A percentile compares a stretch with the other conserved stretches of the same genome.
phyloP scores from a whole-genome alignment of 2,113 vertebrate species.

The Anser brachyrhynchus region DNA sequence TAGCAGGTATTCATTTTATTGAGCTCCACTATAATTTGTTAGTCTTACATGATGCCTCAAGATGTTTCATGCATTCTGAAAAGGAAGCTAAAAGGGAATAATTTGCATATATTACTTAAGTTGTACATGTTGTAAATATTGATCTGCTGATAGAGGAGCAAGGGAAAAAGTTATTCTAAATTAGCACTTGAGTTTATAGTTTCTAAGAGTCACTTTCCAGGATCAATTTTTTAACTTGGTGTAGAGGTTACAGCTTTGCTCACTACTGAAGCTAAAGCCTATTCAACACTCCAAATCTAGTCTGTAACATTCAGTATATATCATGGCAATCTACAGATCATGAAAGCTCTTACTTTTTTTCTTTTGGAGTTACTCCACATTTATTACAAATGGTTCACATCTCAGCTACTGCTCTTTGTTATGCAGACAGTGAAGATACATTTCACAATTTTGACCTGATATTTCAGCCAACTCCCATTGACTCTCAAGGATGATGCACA shows the following conservation, averaged over 20 bases:
- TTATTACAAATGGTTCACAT: neutral
- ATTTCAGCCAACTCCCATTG: neutral
- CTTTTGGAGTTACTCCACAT: neutral
- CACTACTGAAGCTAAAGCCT: neutral
- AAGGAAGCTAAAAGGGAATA: slow-evolving; percentile 63
- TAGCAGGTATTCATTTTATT: slow-evolving; percentile 69
- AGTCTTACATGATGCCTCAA: slow-evolving; percentile 41
- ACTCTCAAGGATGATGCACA: neutral
- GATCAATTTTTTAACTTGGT: neutral
- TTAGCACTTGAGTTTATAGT: neutral
- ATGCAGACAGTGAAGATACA: neutral
- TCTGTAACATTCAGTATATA: neutral
- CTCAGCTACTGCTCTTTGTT: neutral
- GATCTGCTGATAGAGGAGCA: neutral
- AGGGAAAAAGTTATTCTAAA: neutral
- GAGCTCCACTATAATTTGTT: slow-evolving; percentile 70
- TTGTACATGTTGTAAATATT: slow-evolving; percentile 55
- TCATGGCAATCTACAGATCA: neutral
- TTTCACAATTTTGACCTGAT: neutral
- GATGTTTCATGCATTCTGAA: slow-evolving; percentile 48
- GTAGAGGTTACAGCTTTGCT: neutral
- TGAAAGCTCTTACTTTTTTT: neutral
- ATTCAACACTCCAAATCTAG: neutral
- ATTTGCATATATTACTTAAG: slow-evolving; percentile 72
- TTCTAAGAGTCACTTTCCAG: neutral